Conservation (phyloP, 2,113 vertebrate genomes). For the Dascyllus trimaculatus region DNA sequence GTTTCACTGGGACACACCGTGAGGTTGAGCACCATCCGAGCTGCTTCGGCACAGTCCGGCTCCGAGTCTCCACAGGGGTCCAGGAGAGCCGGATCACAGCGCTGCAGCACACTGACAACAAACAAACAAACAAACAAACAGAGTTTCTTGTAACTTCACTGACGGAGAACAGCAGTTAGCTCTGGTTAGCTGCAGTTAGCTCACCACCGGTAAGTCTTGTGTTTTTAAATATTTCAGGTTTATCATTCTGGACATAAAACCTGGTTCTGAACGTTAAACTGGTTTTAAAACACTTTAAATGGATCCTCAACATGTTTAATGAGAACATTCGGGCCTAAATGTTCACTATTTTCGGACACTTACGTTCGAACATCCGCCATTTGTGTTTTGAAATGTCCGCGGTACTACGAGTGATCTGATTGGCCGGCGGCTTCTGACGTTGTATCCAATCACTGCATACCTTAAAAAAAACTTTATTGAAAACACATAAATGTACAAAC, state of each 20-base stretch:
- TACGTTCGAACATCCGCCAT: conserved; percentile 73
- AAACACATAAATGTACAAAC: no score
- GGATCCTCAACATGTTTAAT: no score
- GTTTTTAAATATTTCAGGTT: not conserved
- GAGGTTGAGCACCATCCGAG: conserved; percentile 70
- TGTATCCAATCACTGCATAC: not conserved
- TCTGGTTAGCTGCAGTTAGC: not conserved
- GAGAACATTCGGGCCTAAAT: no score
- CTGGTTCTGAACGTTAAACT: not conserved
- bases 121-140: not conserved
- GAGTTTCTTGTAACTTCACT: not conserved
- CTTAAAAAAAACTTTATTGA: no score
- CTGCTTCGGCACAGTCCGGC: conserved; percentile 61
- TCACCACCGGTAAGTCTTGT: not conserved
- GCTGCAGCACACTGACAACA: conserved; percentile 70
- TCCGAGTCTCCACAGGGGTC: conserved; percentile 60
- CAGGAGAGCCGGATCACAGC: conserved; percentile 64
- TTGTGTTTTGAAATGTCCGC: conserved; percentile 76
- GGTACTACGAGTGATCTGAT: conserved; percentile 8
- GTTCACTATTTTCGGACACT: conserved; percentile 27
- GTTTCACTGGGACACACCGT: conserved; percentile 19
- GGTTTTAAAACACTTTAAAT: no score
- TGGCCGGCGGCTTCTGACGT: conserved; percentile 31
- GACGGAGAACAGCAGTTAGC: not conserved
- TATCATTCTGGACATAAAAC: accelerated